These are phyloP conservation scores for Drosophila putrida DNA, from an alignment of 2,888 invertebrate genomes.

Conservation along the genomic window DNA sequence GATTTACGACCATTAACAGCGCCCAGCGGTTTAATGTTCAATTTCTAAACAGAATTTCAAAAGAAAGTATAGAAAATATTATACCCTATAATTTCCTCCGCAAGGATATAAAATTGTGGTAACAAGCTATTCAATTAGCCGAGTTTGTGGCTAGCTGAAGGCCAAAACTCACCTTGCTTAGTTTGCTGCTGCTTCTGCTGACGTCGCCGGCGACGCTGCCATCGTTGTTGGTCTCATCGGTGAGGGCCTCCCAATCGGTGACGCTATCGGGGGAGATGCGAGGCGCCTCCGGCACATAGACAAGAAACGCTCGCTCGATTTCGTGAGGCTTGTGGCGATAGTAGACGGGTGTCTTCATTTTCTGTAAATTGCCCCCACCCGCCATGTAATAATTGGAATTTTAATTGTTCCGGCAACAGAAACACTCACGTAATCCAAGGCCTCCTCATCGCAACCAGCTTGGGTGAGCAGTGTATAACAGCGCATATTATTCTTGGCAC, in stretches of 20 bases:
- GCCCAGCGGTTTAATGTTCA: constrained; percentile 70
- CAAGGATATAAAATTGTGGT: constrained; percentile 1
- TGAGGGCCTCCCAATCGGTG: constrained; percentile 86
- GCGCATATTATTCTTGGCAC: constrained; percentile 91
- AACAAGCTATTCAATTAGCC: constrained; percentile 44
- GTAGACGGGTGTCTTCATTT: constrained; percentile 92
- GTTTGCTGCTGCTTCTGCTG: constrained; percentile 50
- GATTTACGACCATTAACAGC: constrained; percentile 79
- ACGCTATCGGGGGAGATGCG: constrained; percentile 90
- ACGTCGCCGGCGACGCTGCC: constrained; percentile 62
- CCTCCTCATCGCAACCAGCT: constrained; percentile 93
- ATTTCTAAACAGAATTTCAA: constrained; percentile 63
- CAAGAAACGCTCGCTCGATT: constrained; percentile 90
- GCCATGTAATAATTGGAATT: constrained; percentile 29
- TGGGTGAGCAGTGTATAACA: constrained; percentile 92
- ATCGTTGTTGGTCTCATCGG: constrained; percentile 85
- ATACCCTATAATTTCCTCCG: neutral
- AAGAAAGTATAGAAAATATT: neutral
- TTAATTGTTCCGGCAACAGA: constrained; percentile 41
- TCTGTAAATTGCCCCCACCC: constrained; percentile 86
- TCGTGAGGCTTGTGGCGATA: constrained; percentile 92
- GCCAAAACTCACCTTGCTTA: constrained; percentile 69
- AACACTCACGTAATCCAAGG: constrained; percentile 93
- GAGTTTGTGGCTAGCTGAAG: neutral
- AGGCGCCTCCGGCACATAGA: constrained; percentile 92